Percentiles rank a stretch among this genome's conserved stretches.
phyloP scores from a whole-genome alignment of 1,140 invertebrate genomes.

The Octopus bimaculoides region DNA sequence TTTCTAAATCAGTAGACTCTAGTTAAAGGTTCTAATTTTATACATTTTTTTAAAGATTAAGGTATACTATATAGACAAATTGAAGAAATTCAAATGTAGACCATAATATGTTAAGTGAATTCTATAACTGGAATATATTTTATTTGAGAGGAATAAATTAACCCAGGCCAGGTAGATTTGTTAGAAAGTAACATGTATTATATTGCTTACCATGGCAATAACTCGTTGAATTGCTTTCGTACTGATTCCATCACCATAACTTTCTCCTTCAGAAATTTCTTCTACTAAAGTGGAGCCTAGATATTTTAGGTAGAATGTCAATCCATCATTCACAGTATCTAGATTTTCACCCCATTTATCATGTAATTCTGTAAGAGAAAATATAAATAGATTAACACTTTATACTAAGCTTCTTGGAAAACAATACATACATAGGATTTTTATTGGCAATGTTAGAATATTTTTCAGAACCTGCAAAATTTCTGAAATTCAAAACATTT shows the following conservation, averaged over 20 bases:
- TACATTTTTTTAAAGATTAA: too few relatives aligned
- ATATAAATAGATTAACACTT: not conserved
- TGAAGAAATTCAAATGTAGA: too few relatives aligned
- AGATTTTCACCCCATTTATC: constrained; percentile 75
- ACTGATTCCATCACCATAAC: constrained; percentile 62
- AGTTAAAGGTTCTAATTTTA: too few relatives aligned
- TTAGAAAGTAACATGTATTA: not conserved
- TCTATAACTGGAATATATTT: too few relatives aligned
- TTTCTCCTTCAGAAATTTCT: constrained; percentile 59
- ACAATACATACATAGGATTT: not conserved
- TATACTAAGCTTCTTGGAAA: not conserved
- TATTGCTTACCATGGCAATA: constrained; percentile 62
- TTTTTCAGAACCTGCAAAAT: not conserved
- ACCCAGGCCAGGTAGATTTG: too few relatives aligned
- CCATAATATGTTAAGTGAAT: too few relatives aligned
- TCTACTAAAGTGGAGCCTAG: constrained; percentile 71
- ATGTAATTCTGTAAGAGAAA: constrained; percentile 66
- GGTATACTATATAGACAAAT: too few relatives aligned
- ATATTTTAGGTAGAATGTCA: constrained; percentile 73
- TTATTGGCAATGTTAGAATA: not conserved
- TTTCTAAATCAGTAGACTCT: too few relatives aligned
- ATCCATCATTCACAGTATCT: constrained; percentile 60
- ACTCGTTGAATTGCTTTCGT: constrained; percentile 71
- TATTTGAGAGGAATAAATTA: too few relatives aligned
- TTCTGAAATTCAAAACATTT: not conserved